Evolutionary conservation across 2,888 invertebrate species (phyloP), one percentile per base, ranked within the genome.

Genomic region (Drosophila pseudotalamancana): DNA sequence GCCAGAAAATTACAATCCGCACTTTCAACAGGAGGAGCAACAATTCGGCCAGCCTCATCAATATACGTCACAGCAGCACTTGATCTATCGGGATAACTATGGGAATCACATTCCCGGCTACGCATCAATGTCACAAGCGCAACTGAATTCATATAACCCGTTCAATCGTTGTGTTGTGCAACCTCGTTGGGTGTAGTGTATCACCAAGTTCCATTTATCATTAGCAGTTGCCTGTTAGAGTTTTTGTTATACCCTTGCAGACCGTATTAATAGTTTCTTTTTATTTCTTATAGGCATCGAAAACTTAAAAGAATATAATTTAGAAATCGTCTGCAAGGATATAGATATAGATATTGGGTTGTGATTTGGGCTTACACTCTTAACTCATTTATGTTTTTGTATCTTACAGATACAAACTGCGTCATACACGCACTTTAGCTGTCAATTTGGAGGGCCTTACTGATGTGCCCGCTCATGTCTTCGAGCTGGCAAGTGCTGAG

Each of bases 401-500:
- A 16, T 48, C n/a, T 56, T 61, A 21, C 73, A 94, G 94, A 86
- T 94, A 93, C 77, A 90, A 92, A 48, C 93, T 94, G 92, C 92
- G 92, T 42, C 93, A 93, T 88, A 92, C 93, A 27, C 93, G 91
- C 62, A 91, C 89, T 18, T 76, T 91, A 19, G 84, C 88, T 43
- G 83, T 91, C 9, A 89, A 89, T 18, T 86, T 89, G 80, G 94
- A 95, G 81, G 94, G 94, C 46, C 88, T 96, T 29, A 87, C 92
- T 0, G 89, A 92, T 6, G 92, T 97, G 14, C 96, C 97, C 0
- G 94, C 94, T 11, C 93, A 95, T 51, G 93, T 97, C 16, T 95
- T 97, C 89, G 91, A 93, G 56, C 92, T 95, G 56, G 97, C 97
- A 3, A 93, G 92, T 9, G 93, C 93, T 50, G 96, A 95, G 0